Evolutionary conservation across 2,797 vertebrate species (phyloP), one percentile per base, ranked within the genome.

Genomic region (Phylloscopus collybita): DNA sequence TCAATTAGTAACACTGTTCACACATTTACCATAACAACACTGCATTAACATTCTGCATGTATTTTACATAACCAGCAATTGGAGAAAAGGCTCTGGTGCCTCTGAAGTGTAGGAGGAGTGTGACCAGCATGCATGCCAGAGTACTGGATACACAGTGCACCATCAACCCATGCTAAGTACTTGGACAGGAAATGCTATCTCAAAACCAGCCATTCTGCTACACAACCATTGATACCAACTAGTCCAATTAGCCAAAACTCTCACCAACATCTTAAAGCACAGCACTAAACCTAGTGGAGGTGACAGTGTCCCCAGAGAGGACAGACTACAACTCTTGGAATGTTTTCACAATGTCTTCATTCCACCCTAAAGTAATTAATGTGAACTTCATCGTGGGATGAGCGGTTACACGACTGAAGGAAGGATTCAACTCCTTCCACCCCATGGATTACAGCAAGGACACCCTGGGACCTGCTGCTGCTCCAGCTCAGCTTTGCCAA

Each of bases 1-100:
- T 93, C 97, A 97, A 90, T 98, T 97, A 97, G 96, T 98, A 97
- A 98, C 96, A 98, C 97, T 97, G 97, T 97, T 97, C 97, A 98
- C 97, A 98, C 96, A 97, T 95, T 96, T 97, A 97, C 97, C 97
- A 97, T 96, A 97, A 96, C 98, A 94, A 97, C 97, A 97, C 92
- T 92, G 97, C 95, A 95, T 95, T 96, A 94, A 97, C 96, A 97
- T 97, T 94, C 96, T 95, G 97, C 96, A 96, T 96, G 94, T 95
- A 97, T 97, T 98, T 96, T 98, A 98, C 95, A 98, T 95, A 94
- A 97, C 95, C 95, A 98, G 95, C 95, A 95, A 97, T 60, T 97
- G 96, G 93, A 94, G 96, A 91, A 94, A 95, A 88, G 94, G 92
- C 91, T 95, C 34, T 91, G 95, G 97, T 96, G 97, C 96, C 96